Evolutionary conservation across 2,113 vertebrate species (phyloP).

Genomic region (Grammomys surdaster): DNA sequence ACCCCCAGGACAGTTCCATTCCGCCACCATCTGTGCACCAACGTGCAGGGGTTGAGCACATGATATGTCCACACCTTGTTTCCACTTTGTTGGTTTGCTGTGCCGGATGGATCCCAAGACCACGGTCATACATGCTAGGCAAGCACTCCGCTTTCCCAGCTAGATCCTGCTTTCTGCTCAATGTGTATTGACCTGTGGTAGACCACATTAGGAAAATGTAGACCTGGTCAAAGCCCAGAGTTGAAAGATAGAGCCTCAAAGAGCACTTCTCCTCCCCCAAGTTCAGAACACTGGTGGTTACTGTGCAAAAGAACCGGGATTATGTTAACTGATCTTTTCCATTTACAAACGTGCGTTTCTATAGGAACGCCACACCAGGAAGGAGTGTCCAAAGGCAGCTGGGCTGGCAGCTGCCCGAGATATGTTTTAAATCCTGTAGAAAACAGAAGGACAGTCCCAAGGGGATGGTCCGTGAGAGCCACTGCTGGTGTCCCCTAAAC

Average conservation of each 20-base stretch:
- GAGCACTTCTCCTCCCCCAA: neutral
- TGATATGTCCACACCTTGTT: neutral
- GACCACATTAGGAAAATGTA: neutral
- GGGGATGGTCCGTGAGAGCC: neutral
- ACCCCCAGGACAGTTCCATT: neutral
- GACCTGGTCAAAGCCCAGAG: neutral
- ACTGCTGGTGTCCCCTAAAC: neutral
- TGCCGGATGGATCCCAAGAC: neutral
- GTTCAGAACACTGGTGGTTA: neutral
- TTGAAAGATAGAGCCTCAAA: conserved; percentile 1
- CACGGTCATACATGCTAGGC: neutral
- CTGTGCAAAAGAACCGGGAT: neutral
- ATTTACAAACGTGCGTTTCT: neutral
- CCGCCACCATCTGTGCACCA: neutral
- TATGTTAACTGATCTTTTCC: neutral
- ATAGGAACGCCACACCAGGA: neutral
- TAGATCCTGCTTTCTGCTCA: neutral
- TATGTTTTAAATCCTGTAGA: neutral
- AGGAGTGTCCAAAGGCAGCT: neutral
- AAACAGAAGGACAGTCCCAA: neutral
- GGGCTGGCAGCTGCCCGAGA: neutral
- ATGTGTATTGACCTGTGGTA: neutral
- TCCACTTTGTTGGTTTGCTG: neutral
- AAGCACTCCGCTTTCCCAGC: neutral
- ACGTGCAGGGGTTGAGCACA: neutral